A percentile compares a stretch with the other conserved stretches of the same genome.
phyloP scores from a whole-genome alignment of 2,113 vertebrate species.

The Hyperopisus bebe region DNA sequence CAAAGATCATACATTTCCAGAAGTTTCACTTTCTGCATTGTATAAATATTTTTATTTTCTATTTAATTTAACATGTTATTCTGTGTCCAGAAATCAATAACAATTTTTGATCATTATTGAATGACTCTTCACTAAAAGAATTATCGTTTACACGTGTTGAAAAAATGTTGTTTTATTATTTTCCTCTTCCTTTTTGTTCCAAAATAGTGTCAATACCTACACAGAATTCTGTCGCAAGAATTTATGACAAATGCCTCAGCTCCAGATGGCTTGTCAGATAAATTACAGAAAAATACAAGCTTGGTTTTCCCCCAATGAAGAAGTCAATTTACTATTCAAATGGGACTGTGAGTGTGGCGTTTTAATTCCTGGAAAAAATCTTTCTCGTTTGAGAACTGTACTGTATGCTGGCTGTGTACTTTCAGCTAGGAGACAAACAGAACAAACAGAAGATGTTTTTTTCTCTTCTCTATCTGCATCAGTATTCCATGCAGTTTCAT shows the following conservation, averaged over 20 bases:
- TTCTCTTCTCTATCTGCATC: not conserved
- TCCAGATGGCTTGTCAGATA: slow-evolving; percentile 7
- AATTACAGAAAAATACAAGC: not conserved
- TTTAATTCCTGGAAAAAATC: not conserved
- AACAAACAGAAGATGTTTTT: not conserved
- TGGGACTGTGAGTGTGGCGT: not conserved
- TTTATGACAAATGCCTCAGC: not conserved
- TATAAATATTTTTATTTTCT: not conserved
- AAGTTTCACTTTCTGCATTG: not conserved
- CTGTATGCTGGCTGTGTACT: not conserved
- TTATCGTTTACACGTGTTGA: not conserved
- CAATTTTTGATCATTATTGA: not conserved
- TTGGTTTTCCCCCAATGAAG: not conserved
- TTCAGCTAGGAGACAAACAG: not conserved
- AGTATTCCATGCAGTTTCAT: not conserved
- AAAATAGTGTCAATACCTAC: not conserved
- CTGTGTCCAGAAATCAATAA: not conserved
- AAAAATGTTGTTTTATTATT: not conserved
- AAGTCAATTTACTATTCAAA: not conserved
- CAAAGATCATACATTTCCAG: not conserved
- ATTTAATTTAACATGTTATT: not conserved
- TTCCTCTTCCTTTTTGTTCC: not conserved
- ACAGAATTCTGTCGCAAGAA: not conserved
- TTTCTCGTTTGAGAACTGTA: not conserved
- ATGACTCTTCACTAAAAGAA: not conserved